Evolutionary conservation across 2,888 invertebrate species (phyloP).

Genomic region (Pristionchus maxplancki): DNA sequence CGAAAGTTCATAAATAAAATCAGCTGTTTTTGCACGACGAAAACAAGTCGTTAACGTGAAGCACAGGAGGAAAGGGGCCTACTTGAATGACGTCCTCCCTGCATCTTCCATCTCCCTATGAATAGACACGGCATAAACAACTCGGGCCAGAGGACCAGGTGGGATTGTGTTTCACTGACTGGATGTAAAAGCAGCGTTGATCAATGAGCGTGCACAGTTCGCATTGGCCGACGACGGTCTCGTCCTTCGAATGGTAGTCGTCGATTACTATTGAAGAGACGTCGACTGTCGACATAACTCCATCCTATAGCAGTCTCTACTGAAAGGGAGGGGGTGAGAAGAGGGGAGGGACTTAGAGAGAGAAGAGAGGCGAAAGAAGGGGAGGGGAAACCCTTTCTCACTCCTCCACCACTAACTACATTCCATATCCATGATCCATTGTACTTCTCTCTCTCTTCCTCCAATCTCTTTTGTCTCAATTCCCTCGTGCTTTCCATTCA

Average conservation of each 20-base stretch:
- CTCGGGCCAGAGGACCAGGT: neutral
- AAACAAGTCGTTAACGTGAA: neutral
- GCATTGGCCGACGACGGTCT: constrained; percentile 57
- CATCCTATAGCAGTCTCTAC: constrained; percentile 17
- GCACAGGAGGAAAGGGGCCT: neutral
- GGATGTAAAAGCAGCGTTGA: constrained; percentile 72
- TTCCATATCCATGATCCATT: constrained; percentile 38
- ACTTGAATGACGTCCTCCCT: neutral
- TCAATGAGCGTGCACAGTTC: constrained; percentile 70
- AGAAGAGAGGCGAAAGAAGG: constrained; percentile 15
- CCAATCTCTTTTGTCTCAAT: constrained; percentile 27
- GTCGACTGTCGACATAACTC: constrained; percentile 37
- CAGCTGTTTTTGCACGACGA: neutral
- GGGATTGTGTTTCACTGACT: constrained; percentile 60
- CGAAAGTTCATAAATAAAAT: neutral
- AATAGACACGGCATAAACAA: neutral
- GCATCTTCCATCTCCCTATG: neutral
- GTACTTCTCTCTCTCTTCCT: constrained; percentile 39
- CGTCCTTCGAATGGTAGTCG: constrained; percentile 47
- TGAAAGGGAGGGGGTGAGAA: constrained; percentile 33
- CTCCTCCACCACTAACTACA: neutral
- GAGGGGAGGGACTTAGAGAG: constrained; percentile 38
- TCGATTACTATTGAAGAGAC: neutral
- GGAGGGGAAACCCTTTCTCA: constrained; percentile 1
- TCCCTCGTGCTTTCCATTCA: constrained; percentile 27